Percentiles rank a stretch among this genome's conserved stretches.
These are phyloP conservation scores for Anadara kagoshimensis DNA, from an alignment of 1,140 invertebrate species.

Conservation along the genomic window DNA sequence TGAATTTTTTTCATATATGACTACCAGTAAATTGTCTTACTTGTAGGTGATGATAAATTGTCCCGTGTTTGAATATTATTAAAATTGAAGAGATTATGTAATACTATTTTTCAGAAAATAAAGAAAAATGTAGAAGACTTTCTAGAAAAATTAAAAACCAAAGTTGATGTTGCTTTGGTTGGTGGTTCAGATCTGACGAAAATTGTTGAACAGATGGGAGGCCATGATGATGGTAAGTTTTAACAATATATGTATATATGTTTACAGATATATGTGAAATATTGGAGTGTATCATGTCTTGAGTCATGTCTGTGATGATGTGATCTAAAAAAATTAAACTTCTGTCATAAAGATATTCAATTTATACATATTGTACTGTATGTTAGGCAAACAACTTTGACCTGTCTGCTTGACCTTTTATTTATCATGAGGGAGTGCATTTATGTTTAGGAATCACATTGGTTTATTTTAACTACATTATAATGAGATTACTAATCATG, in stretches of 20 bases:
- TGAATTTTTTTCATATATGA: too few relatives aligned
- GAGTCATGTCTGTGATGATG: not conserved
- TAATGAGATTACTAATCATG: too few relatives aligned
- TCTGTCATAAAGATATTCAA: not conserved
- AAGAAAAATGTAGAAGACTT: slow-evolving; percentile 85
- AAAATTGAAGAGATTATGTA: slow-evolving; percentile 10
- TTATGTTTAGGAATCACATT: too few relatives aligned
- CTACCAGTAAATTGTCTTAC: too few relatives aligned
- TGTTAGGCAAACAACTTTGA: too few relatives aligned
- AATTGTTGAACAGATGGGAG: slow-evolving; percentile 93
- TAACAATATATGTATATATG: too few relatives aligned
- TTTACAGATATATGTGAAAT: too few relatives aligned
- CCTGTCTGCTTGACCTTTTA: too few relatives aligned
- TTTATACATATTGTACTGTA: not conserved
- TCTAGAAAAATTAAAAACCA: slow-evolving; percentile 79
- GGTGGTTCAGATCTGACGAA: slow-evolving; percentile 97
- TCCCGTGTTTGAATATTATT: too few relatives aligned
- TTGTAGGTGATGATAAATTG: too few relatives aligned
- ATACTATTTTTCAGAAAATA: slow-evolving; percentile 78
- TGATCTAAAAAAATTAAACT: not conserved
- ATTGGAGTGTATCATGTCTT: not conserved
- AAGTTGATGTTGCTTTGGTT: slow-evolving; percentile 88
- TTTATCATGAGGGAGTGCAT: too few relatives aligned
- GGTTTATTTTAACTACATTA: too few relatives aligned
- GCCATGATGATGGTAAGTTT: slow-evolving; percentile 52